phyloP scores from a whole-genome alignment of 2,888 invertebrate genomes.

The Plebejus anna region DNA sequence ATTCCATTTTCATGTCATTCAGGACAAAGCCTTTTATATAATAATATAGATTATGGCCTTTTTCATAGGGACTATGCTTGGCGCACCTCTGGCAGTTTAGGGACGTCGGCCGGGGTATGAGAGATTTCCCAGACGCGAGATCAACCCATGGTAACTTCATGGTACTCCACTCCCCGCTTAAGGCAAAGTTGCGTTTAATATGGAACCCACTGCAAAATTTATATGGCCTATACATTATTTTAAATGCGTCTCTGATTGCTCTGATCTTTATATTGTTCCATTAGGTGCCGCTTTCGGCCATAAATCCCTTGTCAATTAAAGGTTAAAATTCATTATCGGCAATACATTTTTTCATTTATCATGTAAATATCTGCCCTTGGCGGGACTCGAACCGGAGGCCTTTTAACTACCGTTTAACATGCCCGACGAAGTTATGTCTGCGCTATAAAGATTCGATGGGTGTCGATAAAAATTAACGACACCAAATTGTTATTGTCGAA shows the following conservation, averaged over 20 bases:
- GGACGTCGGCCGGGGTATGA: too few relatives aligned
- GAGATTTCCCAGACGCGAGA: too few relatives aligned
- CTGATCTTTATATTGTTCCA: constrained; percentile 16
- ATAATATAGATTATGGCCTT: too few relatives aligned
- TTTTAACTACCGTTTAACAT: constrained; percentile 14
- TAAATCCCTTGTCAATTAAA: neutral
- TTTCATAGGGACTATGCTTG: too few relatives aligned
- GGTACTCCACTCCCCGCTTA: too few relatives aligned
- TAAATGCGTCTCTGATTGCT: neutral
- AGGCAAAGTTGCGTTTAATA: neutral
- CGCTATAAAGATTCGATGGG: neutral
- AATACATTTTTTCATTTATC: constrained; percentile 22
- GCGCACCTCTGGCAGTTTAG: too few relatives aligned
- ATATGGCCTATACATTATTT: neutral
- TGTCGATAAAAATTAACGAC: constrained; percentile 21
- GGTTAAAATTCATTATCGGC: neutral
- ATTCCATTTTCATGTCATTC: too few relatives aligned
- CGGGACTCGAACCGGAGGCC: neutral
- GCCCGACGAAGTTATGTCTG: neutral
- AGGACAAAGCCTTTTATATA: too few relatives aligned
- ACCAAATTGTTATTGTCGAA: constrained; percentile 21
- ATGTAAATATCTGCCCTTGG: constrained; percentile 15
- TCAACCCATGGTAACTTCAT: too few relatives aligned
- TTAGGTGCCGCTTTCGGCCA: constrained; percentile 2
- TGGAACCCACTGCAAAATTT: neutral